Evolutionary conservation across 2,888 invertebrate genomes (phyloP).

Genomic region (Dichetophora obliterata): DNA sequence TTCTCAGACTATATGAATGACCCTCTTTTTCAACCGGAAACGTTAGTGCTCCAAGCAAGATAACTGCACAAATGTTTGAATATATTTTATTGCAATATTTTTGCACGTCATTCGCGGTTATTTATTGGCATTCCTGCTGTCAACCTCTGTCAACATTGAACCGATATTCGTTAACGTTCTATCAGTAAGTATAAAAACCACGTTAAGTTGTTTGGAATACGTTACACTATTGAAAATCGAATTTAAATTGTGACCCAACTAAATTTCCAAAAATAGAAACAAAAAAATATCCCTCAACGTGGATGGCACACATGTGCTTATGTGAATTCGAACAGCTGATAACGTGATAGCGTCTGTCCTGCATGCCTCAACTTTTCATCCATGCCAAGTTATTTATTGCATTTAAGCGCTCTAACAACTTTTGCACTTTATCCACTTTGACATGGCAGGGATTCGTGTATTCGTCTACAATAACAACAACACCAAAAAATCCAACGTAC

Average conservation of each 20-base stretch:
- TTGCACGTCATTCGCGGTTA: background rate
- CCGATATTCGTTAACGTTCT: background rate
- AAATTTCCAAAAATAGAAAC: background rate
- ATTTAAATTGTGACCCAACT: constrained; percentile 35
- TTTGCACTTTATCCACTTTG: constrained; percentile 39
- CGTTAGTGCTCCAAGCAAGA: no score
- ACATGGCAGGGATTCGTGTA: constrained; percentile 4
- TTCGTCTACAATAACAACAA: background rate
- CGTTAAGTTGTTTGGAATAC: background rate
- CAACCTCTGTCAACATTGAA: background rate
- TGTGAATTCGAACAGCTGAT: constrained; percentile 35
- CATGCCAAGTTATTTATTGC: constrained; percentile 42
- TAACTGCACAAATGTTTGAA: no score
- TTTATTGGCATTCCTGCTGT: constrained; percentile 3
- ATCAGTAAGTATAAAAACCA: background rate
- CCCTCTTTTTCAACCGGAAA: no score
- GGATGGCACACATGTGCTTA: background rate
- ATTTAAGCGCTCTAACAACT: constrained; percentile 32
- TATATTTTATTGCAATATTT: background rate
- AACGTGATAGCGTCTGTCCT: background rate
- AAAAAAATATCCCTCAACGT: background rate
- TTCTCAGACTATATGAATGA: no score
- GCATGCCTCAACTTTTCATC: constrained; percentile 17
- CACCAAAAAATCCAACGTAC: background rate
- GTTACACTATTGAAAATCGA: constrained; percentile 23